Percentiles rank a stretch among this genome's conserved stretches.
Conservation (phyloP, 1,140 invertebrate genomes). For the Proctacanthus coquilletti region DNA sequence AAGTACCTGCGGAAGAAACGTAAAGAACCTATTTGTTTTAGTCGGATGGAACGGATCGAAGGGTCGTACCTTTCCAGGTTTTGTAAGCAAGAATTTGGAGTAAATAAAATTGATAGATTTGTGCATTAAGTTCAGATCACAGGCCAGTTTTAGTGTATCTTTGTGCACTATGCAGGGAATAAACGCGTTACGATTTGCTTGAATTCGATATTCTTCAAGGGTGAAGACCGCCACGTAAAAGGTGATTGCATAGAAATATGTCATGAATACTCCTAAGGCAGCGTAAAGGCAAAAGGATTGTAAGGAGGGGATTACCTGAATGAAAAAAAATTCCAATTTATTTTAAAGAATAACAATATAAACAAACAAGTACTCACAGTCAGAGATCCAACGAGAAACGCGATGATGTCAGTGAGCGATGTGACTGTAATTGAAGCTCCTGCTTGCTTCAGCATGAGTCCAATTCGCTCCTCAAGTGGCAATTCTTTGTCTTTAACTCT, state of each 20-base stretch:
- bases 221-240: conserved; percentile 64
- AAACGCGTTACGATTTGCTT: conserved; percentile 45
- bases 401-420: conserved; percentile 66
- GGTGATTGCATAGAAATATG: conserved; percentile 58
- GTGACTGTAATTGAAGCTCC: conserved; percentile 72
- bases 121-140: conserved; percentile 1
- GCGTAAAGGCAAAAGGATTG: conserved; percentile 63
- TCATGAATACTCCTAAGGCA: conserved; percentile 50
- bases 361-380: conserved; percentile 32
- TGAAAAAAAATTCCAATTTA: conserved; percentile 8
- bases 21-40: no score
- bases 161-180: conserved; percentile 50
- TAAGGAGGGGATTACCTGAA: conserved; percentile 53
- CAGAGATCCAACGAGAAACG: conserved; percentile 53
- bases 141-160: conserved; percentile 5
- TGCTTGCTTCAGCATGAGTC: conserved; percentile 54
- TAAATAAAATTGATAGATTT: background rate
- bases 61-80: conserved; percentile 22
- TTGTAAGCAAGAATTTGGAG: conserved; percentile 24
- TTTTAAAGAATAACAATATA: conserved; percentile 4
- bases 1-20: conserved; percentile 39
- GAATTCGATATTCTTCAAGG: conserved; percentile 48
- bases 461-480: conserved; percentile 41
- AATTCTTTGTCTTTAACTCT: conserved; percentile 34
- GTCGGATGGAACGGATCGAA: no score